phyloP scores from a whole-genome alignment of 2,888 invertebrate species.

The Campaea margaritaria region DNA sequence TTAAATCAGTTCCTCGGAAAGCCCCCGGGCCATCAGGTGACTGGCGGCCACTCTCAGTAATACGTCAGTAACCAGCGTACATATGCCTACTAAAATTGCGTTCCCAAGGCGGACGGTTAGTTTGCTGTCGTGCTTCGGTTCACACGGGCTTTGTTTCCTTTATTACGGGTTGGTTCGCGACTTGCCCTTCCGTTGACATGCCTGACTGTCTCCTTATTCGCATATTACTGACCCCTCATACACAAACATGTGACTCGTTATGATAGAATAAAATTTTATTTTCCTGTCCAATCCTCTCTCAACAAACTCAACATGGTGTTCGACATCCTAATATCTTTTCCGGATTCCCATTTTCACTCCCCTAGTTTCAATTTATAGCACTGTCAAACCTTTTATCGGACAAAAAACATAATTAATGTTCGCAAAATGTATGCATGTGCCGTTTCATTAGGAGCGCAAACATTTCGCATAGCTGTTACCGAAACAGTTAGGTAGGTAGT shows the following conservation, averaged over 20 bases:
- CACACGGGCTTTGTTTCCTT: slow-evolving; percentile 63
- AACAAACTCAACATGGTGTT: slow-evolving; percentile 12
- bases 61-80: slow-evolving; percentile 18
- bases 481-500: slow-evolving; percentile 10
- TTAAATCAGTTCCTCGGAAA: slow-evolving; percentile 12
- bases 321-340: slow-evolving; percentile 17
- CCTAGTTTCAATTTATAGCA: slow-evolving; percentile 17
- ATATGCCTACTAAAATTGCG: slow-evolving; percentile 40
- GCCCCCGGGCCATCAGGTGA: not conserved
- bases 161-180: slow-evolving; percentile 48
- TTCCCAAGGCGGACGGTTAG: slow-evolving; percentile 61
- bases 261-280: slow-evolving; percentile 28
- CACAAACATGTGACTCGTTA: slow-evolving; percentile 16
- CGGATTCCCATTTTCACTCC: slow-evolving; percentile 12
- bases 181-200: slow-evolving; percentile 60
- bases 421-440: slow-evolving; percentile 11
- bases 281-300: slow-evolving; percentile 19
- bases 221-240: slow-evolving; percentile 51
- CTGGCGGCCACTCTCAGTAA: slow-evolving; percentile 20
- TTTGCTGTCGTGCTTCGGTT: slow-evolving; percentile 61
- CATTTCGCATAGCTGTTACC: slow-evolving; percentile 12
- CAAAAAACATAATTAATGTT: slow-evolving; percentile 12
- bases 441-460: slow-evolving; percentile 16
- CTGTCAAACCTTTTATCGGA: slow-evolving; percentile 13
- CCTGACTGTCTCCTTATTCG: slow-evolving; percentile 55